Conservation (phyloP, 1,140 invertebrate species). For the Diplogasteroides magnus region DNA sequence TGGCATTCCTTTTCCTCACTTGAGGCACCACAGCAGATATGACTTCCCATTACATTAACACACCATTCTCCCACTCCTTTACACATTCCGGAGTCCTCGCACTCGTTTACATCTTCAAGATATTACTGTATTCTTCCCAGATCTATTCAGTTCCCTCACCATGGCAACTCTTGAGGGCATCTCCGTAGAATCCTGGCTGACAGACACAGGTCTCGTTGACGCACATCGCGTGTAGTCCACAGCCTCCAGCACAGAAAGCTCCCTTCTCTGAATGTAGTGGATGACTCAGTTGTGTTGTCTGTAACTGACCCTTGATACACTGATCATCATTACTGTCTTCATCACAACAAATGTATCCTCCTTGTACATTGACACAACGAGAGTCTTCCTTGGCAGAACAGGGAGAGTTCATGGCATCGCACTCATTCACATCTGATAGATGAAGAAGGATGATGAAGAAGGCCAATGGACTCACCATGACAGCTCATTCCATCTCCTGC, state of each 20-base stretch:
- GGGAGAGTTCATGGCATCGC: slow-evolving; percentile 29
- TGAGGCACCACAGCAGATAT: slow-evolving; percentile 36
- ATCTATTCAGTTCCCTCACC: too few species aligned
- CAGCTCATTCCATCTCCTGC: slow-evolving; percentile 43
- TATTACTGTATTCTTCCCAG: too few species aligned
- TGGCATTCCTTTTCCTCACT: slow-evolving; percentile 38
- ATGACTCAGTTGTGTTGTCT: not conserved
- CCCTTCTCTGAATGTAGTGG: slow-evolving; percentile 37
- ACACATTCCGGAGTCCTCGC: slow-evolving; percentile 38
- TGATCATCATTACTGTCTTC: slow-evolving; percentile 24
- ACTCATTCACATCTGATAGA: slow-evolving; percentile 44
- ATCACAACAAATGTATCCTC: slow-evolving; percentile 46
- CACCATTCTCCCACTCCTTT: slow-evolving; percentile 41
- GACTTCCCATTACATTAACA: slow-evolving; percentile 38
- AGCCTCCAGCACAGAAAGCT: slow-evolving; percentile 43
- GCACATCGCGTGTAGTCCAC: slow-evolving; percentile 39
- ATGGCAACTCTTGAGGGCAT: slow-evolving; percentile 34
- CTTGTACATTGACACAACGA: slow-evolving; percentile 42
- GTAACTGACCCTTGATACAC: slow-evolving; percentile 33
- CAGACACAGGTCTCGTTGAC: slow-evolving; percentile 39
- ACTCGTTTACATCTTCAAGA: slow-evolving; percentile 47
- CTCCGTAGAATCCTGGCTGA: slow-evolving; percentile 38
- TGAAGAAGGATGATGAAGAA: too few species aligned
- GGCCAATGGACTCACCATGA: slow-evolving; percentile 19
- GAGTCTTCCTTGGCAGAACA: slow-evolving; percentile 29